Evolutionary conservation across 2,113 vertebrate genomes (phyloP), one percentile per base, ranked within the genome.

Genomic region (Gambusia affinis): DNA sequence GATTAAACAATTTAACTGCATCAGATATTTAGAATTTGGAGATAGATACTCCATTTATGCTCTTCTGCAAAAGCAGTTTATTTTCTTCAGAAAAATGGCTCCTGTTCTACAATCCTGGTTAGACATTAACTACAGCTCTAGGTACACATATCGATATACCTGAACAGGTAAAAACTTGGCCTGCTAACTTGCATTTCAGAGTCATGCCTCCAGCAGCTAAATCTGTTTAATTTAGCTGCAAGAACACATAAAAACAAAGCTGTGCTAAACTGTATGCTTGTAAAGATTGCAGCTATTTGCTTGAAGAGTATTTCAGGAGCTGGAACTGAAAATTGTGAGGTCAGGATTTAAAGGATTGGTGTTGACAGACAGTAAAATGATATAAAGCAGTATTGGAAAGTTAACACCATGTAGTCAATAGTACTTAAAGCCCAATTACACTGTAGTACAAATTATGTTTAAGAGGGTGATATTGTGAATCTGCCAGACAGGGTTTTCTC

Each of bases 391-490:
- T 68, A 89, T 83, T 86, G 82, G 8, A 73, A 47, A 37, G 64
- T 86, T 81, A 86, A 88, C 78, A 72, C 76, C 12, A 60, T 72
- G 78, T 72, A 66, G 78, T 86, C 86, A 83, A 91, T 81, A 87
- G 69, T 63, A 87, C 75, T 77, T 81, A 71, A 62, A 77, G 30
- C 63, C 35, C 84, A 82, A 83, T 90, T 84, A 86, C 80, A 77
- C 44, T 28, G 31, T 70, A 80, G 74, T 75, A 81, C 66, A 81
- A 83, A 86, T 81, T 67, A 80, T 64, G 64, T 72, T 85, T 80
- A 67, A 87, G 70, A 75, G 72, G 73, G 78, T 76, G 69, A 88
- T 83, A 67, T 39, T 90, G 90, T 88, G 79, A 85, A 63, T 54
- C 73, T 83, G 83, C 85, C 90, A 88, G 78, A 67, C 61, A 68